Conservation (phyloP, 2,797 vertebrate species). For the Gastrophryne carolinensis region DNA sequence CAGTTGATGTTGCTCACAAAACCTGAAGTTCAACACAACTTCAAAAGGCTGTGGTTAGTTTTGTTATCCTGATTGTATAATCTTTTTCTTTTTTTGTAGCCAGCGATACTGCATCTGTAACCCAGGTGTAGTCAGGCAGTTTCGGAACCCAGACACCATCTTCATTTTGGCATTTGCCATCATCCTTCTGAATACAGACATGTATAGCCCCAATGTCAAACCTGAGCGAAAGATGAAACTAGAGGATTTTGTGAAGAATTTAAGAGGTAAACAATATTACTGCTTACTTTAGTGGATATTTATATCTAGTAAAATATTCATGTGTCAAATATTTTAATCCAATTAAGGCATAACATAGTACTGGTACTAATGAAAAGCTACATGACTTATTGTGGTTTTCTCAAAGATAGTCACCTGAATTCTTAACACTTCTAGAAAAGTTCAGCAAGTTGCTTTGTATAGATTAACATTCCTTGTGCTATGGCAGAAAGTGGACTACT, state of each 20-base stretch:
- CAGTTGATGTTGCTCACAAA: too few species aligned
- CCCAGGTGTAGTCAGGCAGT: conserved; percentile 91
- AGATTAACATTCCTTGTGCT: too few species aligned
- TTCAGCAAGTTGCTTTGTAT: too few species aligned
- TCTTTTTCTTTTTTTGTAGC: conserved; percentile 69
- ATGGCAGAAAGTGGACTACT: too few species aligned
- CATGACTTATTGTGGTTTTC: too few species aligned
- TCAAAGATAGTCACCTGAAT: too few species aligned
- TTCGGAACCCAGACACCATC: conserved; percentile 95
- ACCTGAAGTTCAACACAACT: too few species aligned
- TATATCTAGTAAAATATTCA: background rate
- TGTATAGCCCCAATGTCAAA: conserved; percentile 98
- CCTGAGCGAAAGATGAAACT: conserved; percentile 97
- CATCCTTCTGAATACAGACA: conserved; percentile 96
- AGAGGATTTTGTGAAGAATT: conserved; percentile 96
- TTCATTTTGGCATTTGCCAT: conserved; percentile 97
- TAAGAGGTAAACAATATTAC: conserved; percentile 76
- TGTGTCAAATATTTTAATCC: background rate
- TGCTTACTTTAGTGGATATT: background rate
- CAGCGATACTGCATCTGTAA: conserved; percentile 97
- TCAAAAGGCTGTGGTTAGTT: background rate
- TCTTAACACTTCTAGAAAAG: too few species aligned
- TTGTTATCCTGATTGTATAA: background rate
- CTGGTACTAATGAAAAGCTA: too few species aligned
- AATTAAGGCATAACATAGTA: too few species aligned